phyloP scores from a whole-genome alignment of 2,888 invertebrate genomes.

The Catocala nupta region DNA sequence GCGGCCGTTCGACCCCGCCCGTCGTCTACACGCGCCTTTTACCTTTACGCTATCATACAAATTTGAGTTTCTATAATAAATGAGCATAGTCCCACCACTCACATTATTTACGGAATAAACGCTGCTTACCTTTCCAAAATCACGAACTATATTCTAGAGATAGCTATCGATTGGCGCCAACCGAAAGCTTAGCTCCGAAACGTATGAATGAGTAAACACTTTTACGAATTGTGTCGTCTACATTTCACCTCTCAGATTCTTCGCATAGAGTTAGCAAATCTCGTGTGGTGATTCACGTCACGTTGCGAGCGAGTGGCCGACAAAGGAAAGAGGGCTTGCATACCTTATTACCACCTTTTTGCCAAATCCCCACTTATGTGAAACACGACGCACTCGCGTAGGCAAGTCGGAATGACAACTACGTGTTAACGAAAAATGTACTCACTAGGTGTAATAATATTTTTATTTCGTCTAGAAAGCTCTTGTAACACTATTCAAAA shows the following conservation, averaged over 20 bases:
- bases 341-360: constrained; percentile 87
- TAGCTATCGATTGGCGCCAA: constrained; percentile 54
- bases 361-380: constrained; percentile 83
- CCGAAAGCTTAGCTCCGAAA: constrained; percentile 57
- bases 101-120: constrained; percentile 66
- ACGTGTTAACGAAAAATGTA: constrained; percentile 67
- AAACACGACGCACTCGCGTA: constrained; percentile 78
- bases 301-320: constrained; percentile 84
- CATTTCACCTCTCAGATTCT: constrained; percentile 72
- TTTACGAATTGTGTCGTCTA: constrained; percentile 70
- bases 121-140: constrained; percentile 55
- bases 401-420: constrained; percentile 76
- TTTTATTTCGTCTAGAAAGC: constrained; percentile 45
- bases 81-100: constrained; percentile 64
- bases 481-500: constrained; percentile 37
- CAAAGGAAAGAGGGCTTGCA: constrained; percentile 86
- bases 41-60: constrained; percentile 84
- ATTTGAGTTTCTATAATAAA: constrained; percentile 83
- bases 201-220: constrained; percentile 75
- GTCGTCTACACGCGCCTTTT: constrained; percentile 73
- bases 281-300: constrained; percentile 80
- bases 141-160: constrained; percentile 55
- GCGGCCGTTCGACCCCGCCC: constrained; percentile 79
- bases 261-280: constrained; percentile 76
- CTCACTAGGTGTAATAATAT: constrained; percentile 49